Evolutionary conservation across 2,113 vertebrate species (phyloP).

Genomic region (Sphyrna mokarran): DNA sequence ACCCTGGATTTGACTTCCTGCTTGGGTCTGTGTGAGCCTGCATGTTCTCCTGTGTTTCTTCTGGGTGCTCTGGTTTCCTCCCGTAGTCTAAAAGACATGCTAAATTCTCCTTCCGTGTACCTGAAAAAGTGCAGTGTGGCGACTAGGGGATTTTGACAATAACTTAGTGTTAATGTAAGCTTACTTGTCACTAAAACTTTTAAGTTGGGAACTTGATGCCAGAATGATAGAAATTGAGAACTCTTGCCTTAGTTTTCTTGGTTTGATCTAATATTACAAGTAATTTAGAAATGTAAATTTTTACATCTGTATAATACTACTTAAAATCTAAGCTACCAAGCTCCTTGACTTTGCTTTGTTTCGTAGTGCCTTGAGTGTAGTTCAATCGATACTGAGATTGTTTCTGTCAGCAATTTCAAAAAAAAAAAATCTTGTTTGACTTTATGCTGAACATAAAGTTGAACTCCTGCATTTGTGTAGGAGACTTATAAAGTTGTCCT

Average conservation of each 20-base stretch:
- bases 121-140: no score
- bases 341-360: not conserved
- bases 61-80: no score
- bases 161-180: no score
- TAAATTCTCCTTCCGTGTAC: no score
- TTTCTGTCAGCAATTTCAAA: not conserved
- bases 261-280: not conserved
- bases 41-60: no score
- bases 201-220: not conserved
- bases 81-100: no score
- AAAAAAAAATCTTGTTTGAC: not conserved
- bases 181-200: no score
- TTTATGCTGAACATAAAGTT: not conserved
- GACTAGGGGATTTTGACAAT: no score
- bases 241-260: not conserved
- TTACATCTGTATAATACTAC: not conserved
- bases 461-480: not conserved
- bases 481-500: not conserved
- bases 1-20: no score
- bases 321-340: not conserved
- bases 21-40: no score
- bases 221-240: not conserved
- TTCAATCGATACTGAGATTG: not conserved
- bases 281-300: no score
- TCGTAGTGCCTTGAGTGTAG: not conserved